Conservation (phyloP, 1,140 invertebrate species). For the Colletes gigas region DNA sequence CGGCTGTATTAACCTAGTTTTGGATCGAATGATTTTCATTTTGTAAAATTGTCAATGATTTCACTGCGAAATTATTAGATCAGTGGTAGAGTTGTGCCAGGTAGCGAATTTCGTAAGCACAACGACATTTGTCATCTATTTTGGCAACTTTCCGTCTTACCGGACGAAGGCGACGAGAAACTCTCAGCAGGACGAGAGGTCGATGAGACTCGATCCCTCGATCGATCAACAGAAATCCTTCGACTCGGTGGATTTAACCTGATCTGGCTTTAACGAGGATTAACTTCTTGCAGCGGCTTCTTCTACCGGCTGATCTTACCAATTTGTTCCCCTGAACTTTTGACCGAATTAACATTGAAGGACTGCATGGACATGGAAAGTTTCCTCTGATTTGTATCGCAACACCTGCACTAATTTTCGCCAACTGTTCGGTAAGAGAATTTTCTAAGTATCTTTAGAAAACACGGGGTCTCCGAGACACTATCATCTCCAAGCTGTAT, state of each 20-base stretch:
- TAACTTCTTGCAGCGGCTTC: conserved; percentile 61
- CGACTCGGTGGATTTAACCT: conserved; percentile 47
- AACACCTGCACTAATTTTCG: background rate
- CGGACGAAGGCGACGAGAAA: conserved; percentile 14
- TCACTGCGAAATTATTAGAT: background rate
- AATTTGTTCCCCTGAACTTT: conserved; percentile 65
- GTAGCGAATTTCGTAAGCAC: background rate
- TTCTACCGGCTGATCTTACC: conserved; percentile 61
- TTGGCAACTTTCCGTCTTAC: conserved; percentile 5
- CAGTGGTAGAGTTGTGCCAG: no score
- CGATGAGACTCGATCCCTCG: conserved; percentile 52
- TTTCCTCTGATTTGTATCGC: conserved; percentile 4
- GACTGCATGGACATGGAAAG: conserved; percentile 23
- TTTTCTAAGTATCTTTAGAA: background rate
- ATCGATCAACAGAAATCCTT: conserved; percentile 65
- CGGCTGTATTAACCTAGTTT: no score
- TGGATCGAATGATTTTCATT: no score
- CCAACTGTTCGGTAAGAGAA: background rate
- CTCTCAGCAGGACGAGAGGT: conserved; percentile 21
- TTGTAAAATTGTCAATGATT: no score
- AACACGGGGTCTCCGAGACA: no score
- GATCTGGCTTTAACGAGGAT: conserved; percentile 52
- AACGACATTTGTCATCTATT: conserved; percentile 36
- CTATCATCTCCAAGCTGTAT: no score
- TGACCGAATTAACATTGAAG: conserved; percentile 54